Conservation (phyloP, 2,888 invertebrate species). For the Archips xylosteana region DNA sequence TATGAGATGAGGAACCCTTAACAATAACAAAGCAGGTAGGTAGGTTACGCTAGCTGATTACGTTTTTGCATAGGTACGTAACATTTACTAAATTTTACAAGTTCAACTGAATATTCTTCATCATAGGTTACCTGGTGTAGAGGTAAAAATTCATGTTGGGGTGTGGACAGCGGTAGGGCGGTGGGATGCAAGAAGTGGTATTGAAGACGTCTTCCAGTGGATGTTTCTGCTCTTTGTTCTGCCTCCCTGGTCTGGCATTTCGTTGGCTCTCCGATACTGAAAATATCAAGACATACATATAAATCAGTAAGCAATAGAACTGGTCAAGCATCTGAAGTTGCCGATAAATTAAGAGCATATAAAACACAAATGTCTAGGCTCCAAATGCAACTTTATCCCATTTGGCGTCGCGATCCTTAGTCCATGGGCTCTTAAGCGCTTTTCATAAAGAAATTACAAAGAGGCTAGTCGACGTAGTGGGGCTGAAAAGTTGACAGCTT, state of each 20-base stretch:
- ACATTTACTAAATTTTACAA: not conserved
- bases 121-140: slow-evolving; percentile 91
- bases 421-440: too few species aligned
- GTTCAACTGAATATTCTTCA: not conserved
- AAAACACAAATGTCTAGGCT: too few species aligned
- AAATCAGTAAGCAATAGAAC: too few species aligned
- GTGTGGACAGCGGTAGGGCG: slow-evolving; percentile 93
- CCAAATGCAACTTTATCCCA: too few species aligned
- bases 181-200: slow-evolving; percentile 92
- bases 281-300: slow-evolving; percentile 44
- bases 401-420: too few species aligned
- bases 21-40: not conserved
- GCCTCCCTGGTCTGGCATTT: slow-evolving; percentile 53
- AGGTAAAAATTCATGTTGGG: slow-evolving; percentile 93
- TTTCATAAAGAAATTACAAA: too few species aligned
- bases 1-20: too few species aligned
- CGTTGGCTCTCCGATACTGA: slow-evolving; percentile 77
- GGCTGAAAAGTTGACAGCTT: too few species aligned
- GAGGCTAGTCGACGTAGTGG: too few species aligned
- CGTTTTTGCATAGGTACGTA: not conserved
- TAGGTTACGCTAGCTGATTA: too few species aligned
- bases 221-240: slow-evolving; percentile 72
- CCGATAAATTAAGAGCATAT: too few species aligned
- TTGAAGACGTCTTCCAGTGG: slow-evolving; percentile 89
- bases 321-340: too few species aligned